Percentiles rank a stretch among this genome's conserved stretches.
Evolutionary conservation across 2,888 invertebrate genomes (phyloP).

Genomic region (Antheraea yamamai): DNA sequence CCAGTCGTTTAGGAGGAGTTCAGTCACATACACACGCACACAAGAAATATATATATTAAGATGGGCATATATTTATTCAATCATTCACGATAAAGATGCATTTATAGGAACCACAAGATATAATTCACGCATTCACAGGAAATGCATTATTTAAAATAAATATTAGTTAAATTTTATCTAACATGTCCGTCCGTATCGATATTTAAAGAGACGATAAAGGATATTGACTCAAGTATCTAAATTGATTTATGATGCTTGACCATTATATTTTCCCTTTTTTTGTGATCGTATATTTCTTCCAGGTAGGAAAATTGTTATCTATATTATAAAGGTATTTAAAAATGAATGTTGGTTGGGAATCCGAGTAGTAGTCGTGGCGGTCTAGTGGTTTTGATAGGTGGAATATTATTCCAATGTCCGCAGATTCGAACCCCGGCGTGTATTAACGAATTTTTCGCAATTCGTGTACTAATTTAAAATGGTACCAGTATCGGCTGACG

Average conservation of each 20-base stretch:
- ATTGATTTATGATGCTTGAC: background rate
- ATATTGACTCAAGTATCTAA: slow-evolving; percentile 11
- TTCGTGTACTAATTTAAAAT: no score
- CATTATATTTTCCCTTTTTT: background rate
- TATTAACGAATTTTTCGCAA: no score
- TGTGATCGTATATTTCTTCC: background rate
- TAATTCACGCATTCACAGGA: slow-evolving; percentile 7
- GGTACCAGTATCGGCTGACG: no score
- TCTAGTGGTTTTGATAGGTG: no score
- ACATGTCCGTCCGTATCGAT: slow-evolving; percentile 7
- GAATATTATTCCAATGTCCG: no score
- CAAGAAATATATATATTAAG: no score
- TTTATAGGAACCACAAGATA: background rate
- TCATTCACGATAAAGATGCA: background rate
- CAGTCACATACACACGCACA: no score
- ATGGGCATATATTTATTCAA: no score
- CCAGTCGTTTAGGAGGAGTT: no score
- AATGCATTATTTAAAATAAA: slow-evolving; percentile 15
- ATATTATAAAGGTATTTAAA: background rate
- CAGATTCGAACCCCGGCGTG: no score
- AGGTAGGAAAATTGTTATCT: background rate
- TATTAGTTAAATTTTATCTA: background rate
- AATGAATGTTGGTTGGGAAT: background rate
- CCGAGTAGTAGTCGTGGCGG: background rate
- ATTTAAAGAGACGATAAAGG: slow-evolving; percentile 11